phyloP scores from a whole-genome alignment of 1,140 invertebrate genomes.

The Neodiprion lecontei region DNA sequence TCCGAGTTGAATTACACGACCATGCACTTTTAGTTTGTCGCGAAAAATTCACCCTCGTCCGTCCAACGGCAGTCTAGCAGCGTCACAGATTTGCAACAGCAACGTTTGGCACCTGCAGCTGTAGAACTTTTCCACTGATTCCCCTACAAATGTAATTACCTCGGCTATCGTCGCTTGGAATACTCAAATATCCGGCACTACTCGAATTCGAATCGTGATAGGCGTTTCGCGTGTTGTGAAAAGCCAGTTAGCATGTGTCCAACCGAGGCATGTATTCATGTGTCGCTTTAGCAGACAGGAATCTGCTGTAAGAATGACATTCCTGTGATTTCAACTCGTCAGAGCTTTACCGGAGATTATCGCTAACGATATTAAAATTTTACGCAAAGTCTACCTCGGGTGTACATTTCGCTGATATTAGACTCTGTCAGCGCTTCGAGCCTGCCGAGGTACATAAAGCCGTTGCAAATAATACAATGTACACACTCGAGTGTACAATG shows the following conservation, averaged over 20 bases:
- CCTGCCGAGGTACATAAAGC: neutral
- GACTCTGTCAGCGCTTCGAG: neutral
- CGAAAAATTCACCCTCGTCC: too few relatives aligned
- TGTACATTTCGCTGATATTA: neutral
- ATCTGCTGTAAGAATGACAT: neutral
- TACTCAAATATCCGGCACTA: too few relatives aligned
- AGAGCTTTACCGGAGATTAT: neutral
- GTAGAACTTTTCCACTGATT: too few relatives aligned
- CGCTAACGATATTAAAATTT: neutral
- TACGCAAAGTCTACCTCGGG: neutral
- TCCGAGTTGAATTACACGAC: too few relatives aligned
- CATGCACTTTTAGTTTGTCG: too few relatives aligned
- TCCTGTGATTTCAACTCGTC: neutral
- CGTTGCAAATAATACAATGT: constrained; percentile 3
- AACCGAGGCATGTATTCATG: neutral
- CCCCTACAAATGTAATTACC: too few relatives aligned
- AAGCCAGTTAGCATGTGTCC: neutral
- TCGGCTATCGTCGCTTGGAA: too few relatives aligned
- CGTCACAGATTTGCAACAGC: too few relatives aligned
- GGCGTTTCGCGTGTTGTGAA: too few relatives aligned
- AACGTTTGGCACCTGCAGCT: too few relatives aligned
- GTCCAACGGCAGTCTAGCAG: too few relatives aligned
- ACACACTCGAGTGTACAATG: neutral
- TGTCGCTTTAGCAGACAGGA: neutral
- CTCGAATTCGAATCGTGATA: too few relatives aligned